Percentiles rank a stretch among this genome's conserved stretches.
Evolutionary conservation across 1,140 invertebrate species (phyloP).

Genomic region (Halesus radiatus): DNA sequence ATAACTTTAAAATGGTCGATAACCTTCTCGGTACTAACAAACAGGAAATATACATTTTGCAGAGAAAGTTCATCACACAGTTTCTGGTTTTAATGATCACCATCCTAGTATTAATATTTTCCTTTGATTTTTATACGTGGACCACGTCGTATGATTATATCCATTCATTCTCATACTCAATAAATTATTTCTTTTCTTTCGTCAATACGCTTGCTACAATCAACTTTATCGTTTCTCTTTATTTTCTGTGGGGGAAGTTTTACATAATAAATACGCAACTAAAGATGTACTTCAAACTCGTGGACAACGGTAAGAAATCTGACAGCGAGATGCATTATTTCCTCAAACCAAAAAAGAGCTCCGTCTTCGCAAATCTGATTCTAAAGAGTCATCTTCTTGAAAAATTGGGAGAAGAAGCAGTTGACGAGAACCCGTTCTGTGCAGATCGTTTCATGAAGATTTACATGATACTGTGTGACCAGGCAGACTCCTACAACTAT

Average conservation of each 20-base stretch:
- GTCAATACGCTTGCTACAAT: not conserved
- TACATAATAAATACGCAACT: conserved; percentile 10
- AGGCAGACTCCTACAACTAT: not conserved
- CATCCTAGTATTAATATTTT: not conserved
- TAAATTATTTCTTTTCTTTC: not conserved
- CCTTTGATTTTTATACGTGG: conserved; percentile 11
- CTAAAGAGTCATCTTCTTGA: not conserved
- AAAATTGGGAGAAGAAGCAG: not conserved
- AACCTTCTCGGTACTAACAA: not conserved
- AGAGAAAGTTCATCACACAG: not conserved
- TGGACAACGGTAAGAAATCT: not conserved
- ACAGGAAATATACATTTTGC: not conserved
- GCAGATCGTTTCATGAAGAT: not conserved
- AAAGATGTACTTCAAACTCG: not conserved
- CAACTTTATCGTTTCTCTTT: not conserved
- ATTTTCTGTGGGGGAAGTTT: conserved; percentile 17
- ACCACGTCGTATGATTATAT: conserved; percentile 3
- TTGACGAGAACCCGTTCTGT: not conserved
- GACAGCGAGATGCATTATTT: not conserved
- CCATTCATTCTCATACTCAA: not conserved
- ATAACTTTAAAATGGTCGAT: not conserved
- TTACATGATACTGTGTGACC: conserved; percentile 14
- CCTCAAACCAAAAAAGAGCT: not conserved
- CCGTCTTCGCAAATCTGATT: not conserved
- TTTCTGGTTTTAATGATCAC: not conserved